A percentile compares a stretch with the other conserved stretches of the same genome.
These are phyloP conservation scores for Sialia sialis DNA, from an alignment of 2,113 vertebrate species.

Conservation along the genomic window DNA sequence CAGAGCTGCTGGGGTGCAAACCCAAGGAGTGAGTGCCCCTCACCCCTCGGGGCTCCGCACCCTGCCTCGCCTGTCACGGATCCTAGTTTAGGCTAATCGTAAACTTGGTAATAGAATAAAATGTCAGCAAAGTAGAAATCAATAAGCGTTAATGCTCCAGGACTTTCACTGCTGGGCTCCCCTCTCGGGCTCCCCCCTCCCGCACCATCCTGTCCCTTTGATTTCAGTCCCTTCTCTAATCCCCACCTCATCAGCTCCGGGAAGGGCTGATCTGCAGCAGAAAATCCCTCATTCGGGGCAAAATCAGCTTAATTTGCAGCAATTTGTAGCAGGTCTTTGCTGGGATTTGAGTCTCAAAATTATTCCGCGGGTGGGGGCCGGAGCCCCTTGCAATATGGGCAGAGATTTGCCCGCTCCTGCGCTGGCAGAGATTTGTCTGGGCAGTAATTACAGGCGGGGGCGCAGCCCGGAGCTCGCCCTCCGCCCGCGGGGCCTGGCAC, in stretches of 20 bases:
- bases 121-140: constrained; percentile 70
- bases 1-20: background rate
- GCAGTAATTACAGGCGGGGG: constrained; percentile 40
- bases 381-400: constrained; percentile 65
- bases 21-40: background rate
- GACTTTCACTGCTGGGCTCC: constrained; percentile 68
- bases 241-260: constrained; percentile 81
- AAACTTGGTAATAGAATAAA: constrained; percentile 74
- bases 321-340: constrained; percentile 80
- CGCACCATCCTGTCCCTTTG: constrained; percentile 62
- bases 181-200: background rate
- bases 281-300: constrained; percentile 82
- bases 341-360: constrained; percentile 83
- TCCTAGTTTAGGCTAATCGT: constrained; percentile 60
- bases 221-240: constrained; percentile 74
- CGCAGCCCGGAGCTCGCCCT: background rate
- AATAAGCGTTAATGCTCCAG: constrained; percentile 61
- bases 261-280: constrained; percentile 78
- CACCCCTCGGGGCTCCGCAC: background rate
- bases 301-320: constrained; percentile 86
- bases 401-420: constrained; percentile 28
- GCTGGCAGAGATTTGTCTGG: constrained; percentile 47
- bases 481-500: constrained; percentile 39
- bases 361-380: constrained; percentile 66
- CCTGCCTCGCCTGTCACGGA: background rate